Evolutionary conservation across 1,140 invertebrate genomes (phyloP), one percentile per base, ranked within the genome.

Genomic region (Carposina sasakii): DNA sequence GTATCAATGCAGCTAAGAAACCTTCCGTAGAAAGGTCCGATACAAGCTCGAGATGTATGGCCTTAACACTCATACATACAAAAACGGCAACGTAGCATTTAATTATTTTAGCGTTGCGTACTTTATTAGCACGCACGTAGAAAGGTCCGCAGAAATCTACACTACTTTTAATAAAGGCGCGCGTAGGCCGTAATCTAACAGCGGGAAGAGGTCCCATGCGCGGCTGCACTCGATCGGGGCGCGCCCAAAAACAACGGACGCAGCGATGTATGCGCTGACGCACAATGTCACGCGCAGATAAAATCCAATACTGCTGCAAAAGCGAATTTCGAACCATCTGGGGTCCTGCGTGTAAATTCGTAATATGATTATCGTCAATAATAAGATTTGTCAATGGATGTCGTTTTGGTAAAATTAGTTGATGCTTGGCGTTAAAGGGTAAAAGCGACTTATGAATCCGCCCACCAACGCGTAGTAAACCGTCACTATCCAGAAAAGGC

Each of bases 141-240:
- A 33, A 10, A 33, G 5, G 31, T 33, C 31, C 31, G 4, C 9
- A 8, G 31, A 10, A 33, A 33, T 33, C 31, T 5, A 33, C n/a
- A 5, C 8, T 81, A 6, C 50, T 48, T 12, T 67, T 52, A 4
- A 17, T 13, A 57, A 86, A 86, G 0, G 76, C 57, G 3, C 45
- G 36, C 0, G 63, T 36, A 13, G 54, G 47, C 13, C 47, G 15
- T 2, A 86, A 57, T 21, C 73, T 39, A 13, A 40, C 36, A 5
- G 31, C 20, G 5, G 82, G 81, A 13, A 85, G 54, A 44, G 73
- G 34, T 8, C 60, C 71, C 73, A 85, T 82, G 6, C 63, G 9
- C 4, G 46, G 46, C 26, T 48, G 22, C 2, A 15, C 24, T 6
- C 16, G 6, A 3, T 12, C 19, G 4, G 46, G 46, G 3, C 34